Evolutionary conservation across 2,797 vertebrate species (phyloP), one percentile per base, ranked within the genome.

Genomic region (Delichon dasypus): DNA sequence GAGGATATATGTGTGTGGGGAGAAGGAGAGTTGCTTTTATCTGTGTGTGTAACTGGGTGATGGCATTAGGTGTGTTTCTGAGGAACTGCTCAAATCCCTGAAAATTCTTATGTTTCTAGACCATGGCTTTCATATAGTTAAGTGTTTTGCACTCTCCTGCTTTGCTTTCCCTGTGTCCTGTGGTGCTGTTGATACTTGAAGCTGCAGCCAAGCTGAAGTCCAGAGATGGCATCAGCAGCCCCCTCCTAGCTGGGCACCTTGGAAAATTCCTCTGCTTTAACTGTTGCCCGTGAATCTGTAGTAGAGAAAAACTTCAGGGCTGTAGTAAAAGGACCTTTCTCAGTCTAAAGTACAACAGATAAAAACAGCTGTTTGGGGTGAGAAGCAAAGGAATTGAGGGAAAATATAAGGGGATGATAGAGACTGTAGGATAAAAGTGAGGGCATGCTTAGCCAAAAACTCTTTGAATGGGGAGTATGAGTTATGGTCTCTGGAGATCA

Each of bases 401-500:
- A 72, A 82, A 72, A 47, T 2, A 2, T 25, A 25, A 78, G 40
- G 40, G 73, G 30, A 32, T 72, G 53, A 27, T 23, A 8, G 29
- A 34, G 44, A 42, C 44, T 62, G 18, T 62, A 72, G 54, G 25
- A 64, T 84, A 57, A 66, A 82, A 82, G 42, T 3, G 11, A 78
- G 34, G 92, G 29, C 32, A 32, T 54, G 36, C 53, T 94, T 76
- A 81, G 60, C 36, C 30, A 77, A 77, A 57, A 90, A 61, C 36
- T 91, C 62, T 87, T 93, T 87, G 75, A 71, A 2, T 74, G 55
- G 27, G 16, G 6, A 85, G 19, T 47, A 34, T 87, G 85, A 96
- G 29, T 94, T 95, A 94, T 42, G 70, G 89, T 90, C 88, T 36
- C 83, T 68, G 61, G 87, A 88, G 65, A 95, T 70, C 16, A 60